Evolutionary conservation across 2,797 vertebrate species (phyloP).

Genomic region (Ataeniobius toweri): DNA sequence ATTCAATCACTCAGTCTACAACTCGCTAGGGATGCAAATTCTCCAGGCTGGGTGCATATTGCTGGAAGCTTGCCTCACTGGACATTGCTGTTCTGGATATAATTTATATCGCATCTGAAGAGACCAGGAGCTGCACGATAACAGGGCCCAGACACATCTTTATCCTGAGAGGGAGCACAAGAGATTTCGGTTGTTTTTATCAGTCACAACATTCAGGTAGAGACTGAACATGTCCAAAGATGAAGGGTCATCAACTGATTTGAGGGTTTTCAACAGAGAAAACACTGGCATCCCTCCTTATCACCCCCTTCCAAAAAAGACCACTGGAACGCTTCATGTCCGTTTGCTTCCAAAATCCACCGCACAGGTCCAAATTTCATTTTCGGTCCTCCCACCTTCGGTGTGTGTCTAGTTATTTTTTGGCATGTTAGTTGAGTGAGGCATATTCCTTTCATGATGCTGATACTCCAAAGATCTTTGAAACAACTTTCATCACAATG

Average conservation of each 20-base stretch:
- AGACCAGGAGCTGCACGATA: constrained; percentile 69
- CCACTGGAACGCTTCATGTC: constrained; percentile 46
- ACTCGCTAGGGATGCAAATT: constrained; percentile 54
- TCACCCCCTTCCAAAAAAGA: constrained; percentile 49
- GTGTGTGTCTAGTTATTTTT: constrained; percentile 30
- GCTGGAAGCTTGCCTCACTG: constrained; percentile 56
- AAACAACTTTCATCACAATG: constrained; percentile 63
- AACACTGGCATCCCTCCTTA: constrained; percentile 55
- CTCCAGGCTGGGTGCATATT: constrained; percentile 51
- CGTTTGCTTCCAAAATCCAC: constrained; percentile 76
- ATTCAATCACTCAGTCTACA: constrained; percentile 47
- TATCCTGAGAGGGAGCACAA: constrained; percentile 61
- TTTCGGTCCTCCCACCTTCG: constrained; percentile 74
- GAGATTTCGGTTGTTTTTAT: constrained; percentile 76
- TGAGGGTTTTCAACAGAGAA: constrained; percentile 65
- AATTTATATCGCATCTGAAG: constrained; percentile 59
- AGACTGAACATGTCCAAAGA: constrained; percentile 54
- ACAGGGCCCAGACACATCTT: constrained; percentile 73
- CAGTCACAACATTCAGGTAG: constrained; percentile 69
- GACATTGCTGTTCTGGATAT: constrained; percentile 57
- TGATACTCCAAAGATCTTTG: constrained; percentile 53
- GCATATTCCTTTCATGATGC: constrained; percentile 58
- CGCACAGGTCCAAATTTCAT: constrained; percentile 76
- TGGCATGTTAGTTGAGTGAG: constrained; percentile 36
- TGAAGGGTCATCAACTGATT: constrained; percentile 61